Evolutionary conservation across 1,140 invertebrate genomes (phyloP), one percentile per base, ranked within the genome.

Genomic region (Drosophila obscura): DNA sequence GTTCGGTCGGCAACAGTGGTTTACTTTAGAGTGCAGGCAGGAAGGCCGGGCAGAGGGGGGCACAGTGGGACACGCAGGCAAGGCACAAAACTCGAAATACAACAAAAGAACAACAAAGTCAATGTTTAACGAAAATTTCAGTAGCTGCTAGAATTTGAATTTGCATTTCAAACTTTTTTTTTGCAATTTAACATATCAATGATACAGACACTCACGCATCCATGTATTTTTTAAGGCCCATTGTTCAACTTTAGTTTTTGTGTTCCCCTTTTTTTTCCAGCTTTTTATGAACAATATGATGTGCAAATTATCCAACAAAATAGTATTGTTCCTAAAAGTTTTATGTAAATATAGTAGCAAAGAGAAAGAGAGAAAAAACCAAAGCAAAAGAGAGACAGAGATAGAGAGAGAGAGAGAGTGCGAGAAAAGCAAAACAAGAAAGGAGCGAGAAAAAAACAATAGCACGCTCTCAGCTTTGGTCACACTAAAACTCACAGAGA

Each of bases 391-490:
- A 71, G 35, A 39, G 35, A 43, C 31, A 53, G 35, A 39, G 35
- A 43, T 28, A 45, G 41, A 15, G 9, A 62, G 41, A 51, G 59
- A 60, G 15, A 49, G 19, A 53, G 16, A 13, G 19, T 19, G 19
- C 19, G 19, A 19, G 19, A 71, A 69, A 50, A 58, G 45, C 57
- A 76, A 41, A 56, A 67, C 26, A 66, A 65, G 44, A 56, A 60
- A 26, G 31, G 31, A 35, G 9, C 31, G 31, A 35, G 31, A 9
- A 56, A 59, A 56, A 50, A 56, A 53, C 52, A 65, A 48, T 44
- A 49, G 72, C 49, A 49, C 83, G 72, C 80, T 73, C 80, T 85
- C 81, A 85, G 58, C 80, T 77, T 78, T 77, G 82, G 82, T 87
- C 82, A 87, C 82, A 82, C 82, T 78, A 64, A 64, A 68, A 71